phyloP scores from a whole-genome alignment of 2,113 vertebrate genomes.

The Chlorodrepanis virens region DNA sequence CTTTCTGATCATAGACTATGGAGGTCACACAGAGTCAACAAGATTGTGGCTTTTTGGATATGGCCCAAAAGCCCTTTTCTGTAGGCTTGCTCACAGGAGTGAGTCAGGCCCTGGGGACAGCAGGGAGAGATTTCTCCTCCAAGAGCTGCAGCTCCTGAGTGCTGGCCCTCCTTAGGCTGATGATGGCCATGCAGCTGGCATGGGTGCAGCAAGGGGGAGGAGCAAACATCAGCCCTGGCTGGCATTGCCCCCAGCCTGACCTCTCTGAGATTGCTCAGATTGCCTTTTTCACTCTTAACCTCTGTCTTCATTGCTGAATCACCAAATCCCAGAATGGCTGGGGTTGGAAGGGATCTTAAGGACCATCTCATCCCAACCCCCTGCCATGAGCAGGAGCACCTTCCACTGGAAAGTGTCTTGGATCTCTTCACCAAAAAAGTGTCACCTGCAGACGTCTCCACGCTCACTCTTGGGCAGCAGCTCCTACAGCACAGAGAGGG shows the following conservation, averaged over 20 bases:
- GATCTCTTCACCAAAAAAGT: background rate
- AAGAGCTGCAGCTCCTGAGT: background rate
- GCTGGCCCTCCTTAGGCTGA: background rate
- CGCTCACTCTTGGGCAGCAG: background rate
- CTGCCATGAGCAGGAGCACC: background rate
- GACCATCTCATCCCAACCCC: fast-evolving
- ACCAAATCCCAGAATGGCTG: background rate
- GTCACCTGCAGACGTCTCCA: background rate
- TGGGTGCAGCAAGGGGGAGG: fast-evolving
- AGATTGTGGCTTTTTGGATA: background rate
- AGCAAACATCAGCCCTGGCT: background rate
- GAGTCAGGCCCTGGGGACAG: background rate
- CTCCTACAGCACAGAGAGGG: background rate
- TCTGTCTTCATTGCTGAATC: fast-evolving
- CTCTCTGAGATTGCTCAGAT: background rate
- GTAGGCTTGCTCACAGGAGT: background rate
- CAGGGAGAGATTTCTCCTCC: background rate
- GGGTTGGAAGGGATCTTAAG: background rate
- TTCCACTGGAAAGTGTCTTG: background rate
- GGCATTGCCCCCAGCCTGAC: background rate
- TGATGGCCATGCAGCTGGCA: fast-evolving
- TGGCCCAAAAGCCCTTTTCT: background rate
- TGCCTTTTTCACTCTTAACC: background rate
- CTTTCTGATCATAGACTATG: background rate
- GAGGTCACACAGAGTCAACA: background rate